phyloP scores from a whole-genome alignment of 2,888 invertebrate genomes.

The Hirtodrosophila cameraria region DNA sequence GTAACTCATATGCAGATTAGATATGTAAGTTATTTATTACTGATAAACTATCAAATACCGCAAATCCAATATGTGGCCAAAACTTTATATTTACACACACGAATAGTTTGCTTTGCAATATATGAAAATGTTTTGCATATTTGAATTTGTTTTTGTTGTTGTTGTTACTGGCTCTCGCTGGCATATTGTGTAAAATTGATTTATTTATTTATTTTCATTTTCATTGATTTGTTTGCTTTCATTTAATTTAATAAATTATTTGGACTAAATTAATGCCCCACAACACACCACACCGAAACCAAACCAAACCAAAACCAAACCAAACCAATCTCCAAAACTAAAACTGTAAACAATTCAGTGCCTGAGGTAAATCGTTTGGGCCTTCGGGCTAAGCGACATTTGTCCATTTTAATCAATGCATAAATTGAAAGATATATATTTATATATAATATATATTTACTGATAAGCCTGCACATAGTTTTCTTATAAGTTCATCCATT shows the following conservation, averaged over 20 bases:
- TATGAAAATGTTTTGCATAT: conserved; percentile 60
- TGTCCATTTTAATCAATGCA: conserved; percentile 39
- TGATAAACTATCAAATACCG: conserved; percentile 60
- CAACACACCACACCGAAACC: background rate
- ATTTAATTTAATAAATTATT: conserved; percentile 73
- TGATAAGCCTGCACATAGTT: background rate
- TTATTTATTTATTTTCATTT: conserved; percentile 66
- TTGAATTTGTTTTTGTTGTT: conserved; percentile 42
- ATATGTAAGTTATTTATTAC: conserved; percentile 48
- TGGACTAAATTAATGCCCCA: conserved; percentile 66
- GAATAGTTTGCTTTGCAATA: conserved; percentile 51
- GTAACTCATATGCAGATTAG: too few relatives aligned
- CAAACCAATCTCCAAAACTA: conserved; percentile 19
- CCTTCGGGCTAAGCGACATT: conserved; percentile 13
- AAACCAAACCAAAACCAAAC: conserved; percentile 2
- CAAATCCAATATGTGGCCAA: conserved; percentile 55
- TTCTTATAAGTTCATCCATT: too few relatives aligned
- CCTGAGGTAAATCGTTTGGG: conserved; percentile 6
- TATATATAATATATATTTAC: background rate
- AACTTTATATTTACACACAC: conserved; percentile 49
- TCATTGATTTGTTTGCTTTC: conserved; percentile 59
- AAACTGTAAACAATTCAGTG: conserved; percentile 23
- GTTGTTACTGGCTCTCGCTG: conserved; percentile 7
- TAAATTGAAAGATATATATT: conserved; percentile 6
- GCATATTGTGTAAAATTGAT: conserved; percentile 70